Conservation (phyloP, 2,888 invertebrate species). For the Lithodes maja region DNA sequence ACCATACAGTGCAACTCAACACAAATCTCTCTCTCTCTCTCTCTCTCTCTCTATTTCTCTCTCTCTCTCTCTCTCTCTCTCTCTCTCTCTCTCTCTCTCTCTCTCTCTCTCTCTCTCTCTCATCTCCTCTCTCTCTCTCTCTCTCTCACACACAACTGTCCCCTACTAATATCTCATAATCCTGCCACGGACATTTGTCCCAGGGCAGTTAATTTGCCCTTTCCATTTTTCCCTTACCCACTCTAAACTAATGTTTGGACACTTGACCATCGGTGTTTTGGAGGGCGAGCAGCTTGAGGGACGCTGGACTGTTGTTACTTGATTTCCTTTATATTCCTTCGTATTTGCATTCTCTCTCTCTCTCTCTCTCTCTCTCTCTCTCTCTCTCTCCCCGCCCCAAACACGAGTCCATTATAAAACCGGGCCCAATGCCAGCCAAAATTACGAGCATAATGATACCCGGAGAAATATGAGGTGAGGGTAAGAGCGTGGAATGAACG, state of each 20-base stretch:
- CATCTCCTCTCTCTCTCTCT: constrained; percentile 5
- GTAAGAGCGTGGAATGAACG: neutral
- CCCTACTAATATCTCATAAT: no score
- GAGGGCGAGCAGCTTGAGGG: no score
- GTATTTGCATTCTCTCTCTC: neutral
- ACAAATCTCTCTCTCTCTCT: no score
- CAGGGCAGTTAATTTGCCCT: neutral
- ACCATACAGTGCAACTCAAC: no score
- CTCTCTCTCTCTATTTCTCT: no score
- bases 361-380: neutral
- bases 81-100: no score
- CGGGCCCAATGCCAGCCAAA: neutral
- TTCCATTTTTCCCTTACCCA: neutral
- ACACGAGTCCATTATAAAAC: neutral
- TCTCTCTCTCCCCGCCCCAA: neutral
- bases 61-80: no score
- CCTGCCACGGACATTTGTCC: no score
- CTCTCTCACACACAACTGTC: neutral
- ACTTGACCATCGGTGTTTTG: no score
- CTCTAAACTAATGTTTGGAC: no score
- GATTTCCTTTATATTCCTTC: neutral
- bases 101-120: neutral
- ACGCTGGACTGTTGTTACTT: no score
- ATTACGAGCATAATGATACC: neutral
- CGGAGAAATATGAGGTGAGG: no score